These are phyloP conservation scores for Heterohyrax brucei DNA, from an alignment of 2,797 vertebrate species.

Conservation along the genomic window DNA sequence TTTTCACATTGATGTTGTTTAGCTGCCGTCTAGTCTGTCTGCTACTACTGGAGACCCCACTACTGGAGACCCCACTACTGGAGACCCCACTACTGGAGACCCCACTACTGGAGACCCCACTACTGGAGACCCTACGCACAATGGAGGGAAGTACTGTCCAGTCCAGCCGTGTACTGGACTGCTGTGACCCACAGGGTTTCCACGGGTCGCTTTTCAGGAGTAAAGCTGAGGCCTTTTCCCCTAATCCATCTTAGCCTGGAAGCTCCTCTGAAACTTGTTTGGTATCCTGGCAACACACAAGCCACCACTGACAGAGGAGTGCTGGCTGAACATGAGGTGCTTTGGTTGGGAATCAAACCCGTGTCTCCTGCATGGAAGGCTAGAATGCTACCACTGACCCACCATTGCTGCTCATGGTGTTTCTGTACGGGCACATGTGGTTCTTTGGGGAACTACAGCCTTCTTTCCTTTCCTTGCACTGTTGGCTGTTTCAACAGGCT, in stretches of 20 bases:
- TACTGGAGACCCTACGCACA: not conserved
- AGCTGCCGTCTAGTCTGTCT: not conserved
- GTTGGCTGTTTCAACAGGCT: not conserved
- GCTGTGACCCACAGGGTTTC: not conserved
- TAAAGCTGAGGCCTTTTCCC: not conserved
- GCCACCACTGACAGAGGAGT: not conserved
- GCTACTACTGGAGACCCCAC: not conserved
- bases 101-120: too few species aligned
- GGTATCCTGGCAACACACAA: not conserved
- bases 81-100: not conserved
- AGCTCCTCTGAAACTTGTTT: not conserved
- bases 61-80: not conserved
- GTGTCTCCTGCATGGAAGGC: too few species aligned
- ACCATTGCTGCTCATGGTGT: too few species aligned
- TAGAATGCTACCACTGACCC: too few species aligned
- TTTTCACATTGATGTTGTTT: not conserved
- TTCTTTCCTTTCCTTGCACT: not conserved
- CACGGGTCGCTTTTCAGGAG: not conserved
- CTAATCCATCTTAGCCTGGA: not conserved
- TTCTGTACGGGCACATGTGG: not conserved
- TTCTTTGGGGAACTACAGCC: not conserved
- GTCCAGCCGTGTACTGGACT: not conserved
- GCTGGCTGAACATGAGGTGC: too few species aligned
- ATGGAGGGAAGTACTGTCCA: not conserved
- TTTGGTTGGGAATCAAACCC: too few species aligned